Evolutionary conservation across 2,888 invertebrate species (phyloP).

Genomic region (Drosophila koepferae): DNA sequence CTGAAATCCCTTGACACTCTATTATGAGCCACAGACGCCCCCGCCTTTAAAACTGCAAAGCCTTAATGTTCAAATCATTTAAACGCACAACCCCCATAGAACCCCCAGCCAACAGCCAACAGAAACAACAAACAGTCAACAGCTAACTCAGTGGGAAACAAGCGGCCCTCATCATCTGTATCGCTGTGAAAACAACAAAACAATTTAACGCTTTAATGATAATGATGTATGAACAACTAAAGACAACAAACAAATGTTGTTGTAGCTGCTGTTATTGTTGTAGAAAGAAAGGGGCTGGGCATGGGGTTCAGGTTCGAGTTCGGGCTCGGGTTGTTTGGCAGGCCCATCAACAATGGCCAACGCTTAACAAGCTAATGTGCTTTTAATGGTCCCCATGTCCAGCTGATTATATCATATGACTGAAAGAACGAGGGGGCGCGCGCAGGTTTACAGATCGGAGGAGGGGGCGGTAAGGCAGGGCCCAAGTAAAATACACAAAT

Average conservation of each 20-base stretch:
- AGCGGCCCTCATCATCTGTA: slow-evolving; percentile 13
- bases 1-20: slow-evolving; percentile 49
- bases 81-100: slow-evolving; percentile 32
- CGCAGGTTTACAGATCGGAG: background rate
- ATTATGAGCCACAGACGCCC: slow-evolving; percentile 29
- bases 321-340: slow-evolving; percentile 3
- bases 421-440: background rate
- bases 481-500: slow-evolving; percentile 75
- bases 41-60: slow-evolving; percentile 35
- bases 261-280: slow-evolving; percentile 45
- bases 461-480: slow-evolving; percentile 5
- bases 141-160: slow-evolving; percentile 14
- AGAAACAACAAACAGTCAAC: background rate
- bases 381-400: slow-evolving; percentile 74
- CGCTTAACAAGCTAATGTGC: slow-evolving; percentile 79
- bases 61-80: slow-evolving; percentile 54
- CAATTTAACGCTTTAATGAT: slow-evolving; percentile 80
- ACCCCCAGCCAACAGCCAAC: slow-evolving; percentile 6
- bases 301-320: no score
- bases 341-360: slow-evolving; percentile 51
- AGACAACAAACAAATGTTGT: slow-evolving; percentile 70
- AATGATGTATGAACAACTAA: slow-evolving; percentile 79
- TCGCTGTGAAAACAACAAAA: slow-evolving; percentile 62
- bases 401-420: slow-evolving; percentile 70
- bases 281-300: slow-evolving; percentile 27